A percentile compares a stretch with the other conserved stretches of the same genome.
Conservation (phyloP, 2,113 vertebrate genomes). For the Platichthys stellatus region DNA sequence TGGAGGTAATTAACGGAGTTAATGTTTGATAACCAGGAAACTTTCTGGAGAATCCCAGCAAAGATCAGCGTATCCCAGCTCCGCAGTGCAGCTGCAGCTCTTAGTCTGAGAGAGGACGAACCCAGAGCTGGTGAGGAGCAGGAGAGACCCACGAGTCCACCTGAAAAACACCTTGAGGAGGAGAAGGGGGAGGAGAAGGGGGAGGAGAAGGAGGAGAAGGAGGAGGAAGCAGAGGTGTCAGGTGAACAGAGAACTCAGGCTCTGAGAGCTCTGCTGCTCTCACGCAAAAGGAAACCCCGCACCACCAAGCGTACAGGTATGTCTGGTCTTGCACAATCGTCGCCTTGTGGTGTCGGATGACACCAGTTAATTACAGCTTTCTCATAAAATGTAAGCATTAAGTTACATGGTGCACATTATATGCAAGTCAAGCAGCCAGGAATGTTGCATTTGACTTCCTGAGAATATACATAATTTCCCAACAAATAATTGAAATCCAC, state of each 20-base stretch:
- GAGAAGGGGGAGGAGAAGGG: constrained; percentile 36
- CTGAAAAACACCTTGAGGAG: constrained; percentile 38
- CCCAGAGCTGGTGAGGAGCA: constrained; percentile 36
- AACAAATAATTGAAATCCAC: not conserved
- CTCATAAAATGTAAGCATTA: not conserved
- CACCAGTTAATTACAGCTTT: constrained; percentile 36
- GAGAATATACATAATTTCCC: not conserved
- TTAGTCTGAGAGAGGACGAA: constrained; percentile 59
- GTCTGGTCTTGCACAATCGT: constrained; percentile 10
- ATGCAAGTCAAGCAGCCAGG: not conserved
- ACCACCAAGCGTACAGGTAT: constrained; percentile 51
- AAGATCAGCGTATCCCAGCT: constrained; percentile 83
- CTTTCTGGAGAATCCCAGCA: constrained; percentile 93
- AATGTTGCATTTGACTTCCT: not conserved
- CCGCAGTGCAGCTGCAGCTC: constrained; percentile 77
- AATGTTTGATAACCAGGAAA: constrained; percentile 81
- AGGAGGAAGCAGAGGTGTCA: constrained; percentile 37
- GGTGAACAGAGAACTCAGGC: constrained; percentile 75
- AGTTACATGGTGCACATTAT: constrained; percentile 15
- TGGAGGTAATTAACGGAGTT: not conserved
- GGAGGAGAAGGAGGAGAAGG: constrained; percentile 36
- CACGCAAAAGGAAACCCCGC: constrained; percentile 75
- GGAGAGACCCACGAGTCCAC: constrained; percentile 14
- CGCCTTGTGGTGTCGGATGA: not conserved
- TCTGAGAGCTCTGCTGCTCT: constrained; percentile 75